Evolutionary conservation across 2,113 vertebrate genomes (phyloP).

Genomic region (Channa argus): DNA sequence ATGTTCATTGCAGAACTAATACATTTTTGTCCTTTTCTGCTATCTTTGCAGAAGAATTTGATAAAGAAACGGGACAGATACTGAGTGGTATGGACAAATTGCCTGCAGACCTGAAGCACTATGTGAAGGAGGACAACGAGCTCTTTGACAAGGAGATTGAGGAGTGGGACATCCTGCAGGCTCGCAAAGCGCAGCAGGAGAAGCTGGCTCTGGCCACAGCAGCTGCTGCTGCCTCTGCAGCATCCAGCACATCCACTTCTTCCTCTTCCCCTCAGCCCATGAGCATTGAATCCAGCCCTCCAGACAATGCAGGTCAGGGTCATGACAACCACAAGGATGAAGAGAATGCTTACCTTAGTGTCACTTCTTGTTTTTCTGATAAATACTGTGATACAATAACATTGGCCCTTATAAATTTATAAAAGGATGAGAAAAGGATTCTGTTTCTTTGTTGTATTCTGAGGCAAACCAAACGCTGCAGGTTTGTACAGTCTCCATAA

Average conservation of each 20-base stretch:
- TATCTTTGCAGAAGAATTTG: conserved; percentile 89
- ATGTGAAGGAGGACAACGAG: conserved; percentile 94
- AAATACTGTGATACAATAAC: not conserved
- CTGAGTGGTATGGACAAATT: conserved; percentile 94
- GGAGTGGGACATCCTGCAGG: conserved; percentile 92
- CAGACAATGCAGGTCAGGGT: conserved; percentile 77
- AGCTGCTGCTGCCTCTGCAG: conserved; percentile 25
- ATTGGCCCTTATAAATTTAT: too few species aligned
- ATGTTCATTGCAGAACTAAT: not conserved
- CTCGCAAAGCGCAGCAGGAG: conserved; percentile 91
- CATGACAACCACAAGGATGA: not conserved
- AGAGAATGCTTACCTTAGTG: conserved; percentile 16
- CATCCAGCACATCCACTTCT: conserved; percentile 61
- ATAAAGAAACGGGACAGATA: conserved; percentile 94
- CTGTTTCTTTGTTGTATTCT: too few species aligned
- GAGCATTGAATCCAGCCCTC: conserved; percentile 76
- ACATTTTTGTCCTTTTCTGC: conserved; percentile 2
- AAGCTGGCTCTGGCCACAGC: conserved; percentile 86
- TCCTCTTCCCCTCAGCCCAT: conserved; percentile 76
- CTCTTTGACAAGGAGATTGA: conserved; percentile 92
- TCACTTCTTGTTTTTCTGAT: conserved; percentile 20
- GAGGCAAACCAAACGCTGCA: too few species aligned
- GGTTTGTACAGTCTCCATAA: too few species aligned
- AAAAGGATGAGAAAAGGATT: too few species aligned
- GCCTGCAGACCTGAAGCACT: conserved; percentile 92